Evolutionary conservation across 2,113 vertebrate genomes (phyloP), one percentile per base, ranked within the genome.

Genomic region (Gobiocypris rarus): DNA sequence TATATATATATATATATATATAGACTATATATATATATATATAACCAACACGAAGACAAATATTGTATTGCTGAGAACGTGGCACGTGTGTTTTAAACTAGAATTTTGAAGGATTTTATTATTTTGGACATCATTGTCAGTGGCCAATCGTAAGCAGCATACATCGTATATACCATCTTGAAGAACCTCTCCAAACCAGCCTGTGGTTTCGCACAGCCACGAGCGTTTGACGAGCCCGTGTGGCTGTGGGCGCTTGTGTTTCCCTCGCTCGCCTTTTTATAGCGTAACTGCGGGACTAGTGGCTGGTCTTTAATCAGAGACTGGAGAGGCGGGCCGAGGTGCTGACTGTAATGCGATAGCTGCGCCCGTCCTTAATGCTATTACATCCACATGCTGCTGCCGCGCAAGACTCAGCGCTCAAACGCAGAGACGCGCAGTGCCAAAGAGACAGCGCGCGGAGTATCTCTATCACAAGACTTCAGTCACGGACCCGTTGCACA

Each of bases 271-370:
- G 19, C 81, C 88, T 88, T 87, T 91, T 90, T 90, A 89, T 89
- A 90, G 65, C 63, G 45, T 70, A 82, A 88, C 87, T 70, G 63
- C 52, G 48, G 75, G 79, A 87, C 89, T 77, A 85, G 86, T 73
- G 80, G 61, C 85, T 92, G 85, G 93, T 95, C 93, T 95, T 95
- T 96, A 95, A 96, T 95, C 94, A 93, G 94, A 89, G 92, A 92
- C 92, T 91, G 85, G 91, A 91, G 90, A 93, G 96, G 95, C 95
- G 95, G 95, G 91, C 90, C 94, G 93, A 94, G 95, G 94, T 93
- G 94, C 93, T 93, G 94, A 94, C 94, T 95, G 95, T 96, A 96
- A 97, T 94, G 94, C 93, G 95, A 96, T 94, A 91, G 94, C 89
- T 73, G 85, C 88, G 89, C 91, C 80, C 91, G 93, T 90, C 92